These are phyloP conservation scores for human (Homo sapiens) DNA, from an alignment of 2,113 vertebrate species.

Conservation along the genomic window GRCh38 chr16:6616001-6616500, in stretches of 20 bases:
- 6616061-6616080: fast-evolving
- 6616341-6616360: not conserved
- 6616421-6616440: too few species aligned
- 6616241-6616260: not conserved
- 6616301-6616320: not conserved
- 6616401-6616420: too few species aligned
- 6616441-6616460: fast-evolving
- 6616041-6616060: fast-evolving
- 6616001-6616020: not conserved
- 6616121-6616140: not conserved
- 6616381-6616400: not conserved
- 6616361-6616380: not conserved
- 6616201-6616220: not conserved
- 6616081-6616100: not conserved
- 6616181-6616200: not conserved
- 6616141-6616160: not conserved
- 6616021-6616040: too few species aligned
- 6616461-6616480: too few species aligned
- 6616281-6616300: not conserved
- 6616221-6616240: not conserved
- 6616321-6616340: not conserved
- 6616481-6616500: too few species aligned
- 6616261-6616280: not conserved
- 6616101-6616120: not conserved
- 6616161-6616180: not conserved